phyloP scores from a whole-genome alignment of 1,140 invertebrate genomes.

The Zaprionus camerounensis region DNA sequence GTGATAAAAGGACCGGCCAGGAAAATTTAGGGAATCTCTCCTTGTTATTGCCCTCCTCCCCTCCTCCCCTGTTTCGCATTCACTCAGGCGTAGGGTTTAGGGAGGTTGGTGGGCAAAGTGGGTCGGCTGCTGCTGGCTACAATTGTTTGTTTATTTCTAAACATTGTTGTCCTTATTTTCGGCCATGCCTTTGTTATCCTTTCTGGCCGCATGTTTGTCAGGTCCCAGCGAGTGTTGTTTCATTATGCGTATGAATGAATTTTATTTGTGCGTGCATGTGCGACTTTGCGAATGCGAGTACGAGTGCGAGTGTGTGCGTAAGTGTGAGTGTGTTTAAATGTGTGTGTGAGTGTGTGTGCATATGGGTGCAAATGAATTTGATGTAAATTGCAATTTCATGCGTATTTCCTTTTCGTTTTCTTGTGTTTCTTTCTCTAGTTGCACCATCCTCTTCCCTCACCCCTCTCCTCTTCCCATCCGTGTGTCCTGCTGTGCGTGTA shows the following conservation, averaged over 20 bases:
- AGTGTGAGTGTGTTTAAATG: constrained; percentile 7
- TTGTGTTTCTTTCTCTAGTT: constrained; percentile 15
- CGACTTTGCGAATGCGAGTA: constrained; percentile 21
- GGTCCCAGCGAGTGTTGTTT: constrained; percentile 60
- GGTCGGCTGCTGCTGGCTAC: constrained; percentile 35
- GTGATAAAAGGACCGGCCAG: constrained; percentile 55
- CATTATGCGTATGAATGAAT: constrained; percentile 82
- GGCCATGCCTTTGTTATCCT: constrained; percentile 68
- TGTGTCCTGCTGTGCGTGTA: constrained; percentile 78
- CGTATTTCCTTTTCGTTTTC: constrained; percentile 75
- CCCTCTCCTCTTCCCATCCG: not conserved
- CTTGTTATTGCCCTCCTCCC: not conserved
- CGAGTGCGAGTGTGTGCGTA: constrained; percentile 31
- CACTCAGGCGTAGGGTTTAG: constrained; percentile 2
- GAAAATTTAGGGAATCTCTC: constrained; percentile 43
- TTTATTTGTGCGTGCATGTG: constrained; percentile 64
- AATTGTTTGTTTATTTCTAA: constrained; percentile 82
- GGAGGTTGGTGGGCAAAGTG: not conserved
- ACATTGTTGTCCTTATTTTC: constrained; percentile 79
- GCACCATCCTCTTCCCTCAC: not conserved
- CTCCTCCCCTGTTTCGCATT: not conserved
- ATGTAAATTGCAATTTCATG: constrained; percentile 83
- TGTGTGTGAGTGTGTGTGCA: constrained; percentile 49
- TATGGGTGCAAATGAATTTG: constrained; percentile 80
- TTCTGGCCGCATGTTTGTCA: constrained; percentile 48